These are phyloP conservation scores for Acanthaster planci DNA, from an alignment of 35 echinoderm and acorn worm genomes.

Conservation along the genomic window DNA sequence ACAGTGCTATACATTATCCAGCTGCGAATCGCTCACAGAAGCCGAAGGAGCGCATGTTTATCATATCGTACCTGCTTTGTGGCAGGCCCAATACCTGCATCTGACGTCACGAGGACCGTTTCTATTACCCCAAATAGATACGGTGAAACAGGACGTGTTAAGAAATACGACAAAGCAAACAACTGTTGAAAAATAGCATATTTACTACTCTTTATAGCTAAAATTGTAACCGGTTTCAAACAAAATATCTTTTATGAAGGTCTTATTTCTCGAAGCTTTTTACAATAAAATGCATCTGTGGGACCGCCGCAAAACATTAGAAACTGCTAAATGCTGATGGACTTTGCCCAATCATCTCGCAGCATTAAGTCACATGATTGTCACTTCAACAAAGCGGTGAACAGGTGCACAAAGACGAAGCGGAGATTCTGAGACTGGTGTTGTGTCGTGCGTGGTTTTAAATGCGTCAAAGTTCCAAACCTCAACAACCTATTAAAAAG, in stretches of 20 bases:
- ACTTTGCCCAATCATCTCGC: not conserved
- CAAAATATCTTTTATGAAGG: too few relatives aligned
- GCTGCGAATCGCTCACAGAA: too few relatives aligned
- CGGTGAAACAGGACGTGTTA: not conserved
- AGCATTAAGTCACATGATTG: slow-evolving; percentile 1
- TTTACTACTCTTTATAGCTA: not conserved
- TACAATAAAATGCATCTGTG: too few relatives aligned
- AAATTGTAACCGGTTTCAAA: not conserved
- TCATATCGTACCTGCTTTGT: slow-evolving; percentile 23
- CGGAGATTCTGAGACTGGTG: too few relatives aligned
- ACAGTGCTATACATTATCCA: too few relatives aligned
- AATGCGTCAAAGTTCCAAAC: too few relatives aligned
- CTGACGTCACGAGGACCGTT: slow-evolving; percentile 13
- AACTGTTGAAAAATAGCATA: too few relatives aligned
- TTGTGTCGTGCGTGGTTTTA: too few relatives aligned
- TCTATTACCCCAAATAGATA: slow-evolving; percentile 10
- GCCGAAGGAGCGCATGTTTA: slow-evolving; percentile 3
- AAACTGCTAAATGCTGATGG: slow-evolving; percentile 7
- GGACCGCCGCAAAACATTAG: not conserved
- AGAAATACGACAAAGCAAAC: too few relatives aligned
- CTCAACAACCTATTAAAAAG: too few relatives aligned
- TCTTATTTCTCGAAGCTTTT: too few relatives aligned
- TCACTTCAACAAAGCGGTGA: slow-evolving; percentile 19
- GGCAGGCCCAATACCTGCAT: slow-evolving; percentile 1
- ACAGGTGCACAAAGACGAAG: slow-evolving; percentile 12